phyloP scores from a whole-genome alignment of 1,140 invertebrate genomes.

The Drosophila malerkotliana region DNA sequence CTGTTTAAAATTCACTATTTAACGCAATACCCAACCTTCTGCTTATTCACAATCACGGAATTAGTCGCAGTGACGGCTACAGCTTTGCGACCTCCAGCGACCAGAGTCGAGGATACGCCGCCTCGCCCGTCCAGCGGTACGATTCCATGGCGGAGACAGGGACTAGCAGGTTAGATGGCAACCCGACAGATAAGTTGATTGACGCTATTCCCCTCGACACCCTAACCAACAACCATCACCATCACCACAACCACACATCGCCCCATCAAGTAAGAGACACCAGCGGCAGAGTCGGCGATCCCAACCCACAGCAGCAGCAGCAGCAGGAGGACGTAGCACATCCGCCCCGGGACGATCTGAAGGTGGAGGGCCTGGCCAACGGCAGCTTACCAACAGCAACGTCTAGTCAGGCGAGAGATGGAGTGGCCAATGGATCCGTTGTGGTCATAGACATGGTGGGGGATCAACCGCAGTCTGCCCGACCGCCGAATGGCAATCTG shows the following conservation, averaged over 20 bases:
- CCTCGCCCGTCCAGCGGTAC: conserved; percentile 86
- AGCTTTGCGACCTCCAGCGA: conserved; percentile 92
- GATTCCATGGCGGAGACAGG: conserved; percentile 94
- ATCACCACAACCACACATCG: conserved; percentile 50
- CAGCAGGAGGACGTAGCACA: neutral
- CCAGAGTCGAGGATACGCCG: conserved; percentile 85
- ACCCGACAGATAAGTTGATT: conserved; percentile 80
- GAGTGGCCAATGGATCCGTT: neutral
- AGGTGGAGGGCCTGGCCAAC: conserved; percentile 33
- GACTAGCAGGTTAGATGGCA: conserved; percentile 87
- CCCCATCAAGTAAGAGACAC: conserved; percentile 57
- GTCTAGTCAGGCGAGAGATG: conserved; percentile 40
- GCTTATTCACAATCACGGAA: conserved; percentile 77
- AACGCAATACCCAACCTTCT: conserved; percentile 67
- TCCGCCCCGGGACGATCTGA: conserved; percentile 16
- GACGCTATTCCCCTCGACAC: conserved; percentile 52
- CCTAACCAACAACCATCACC: conserved; percentile 36
- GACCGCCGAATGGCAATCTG: conserved; percentile 27
- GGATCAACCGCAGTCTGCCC: conserved; percentile 24
- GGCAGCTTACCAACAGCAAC: conserved; percentile 18
- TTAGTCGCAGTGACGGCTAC: conserved; percentile 95
- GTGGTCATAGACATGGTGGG: conserved; percentile 57
- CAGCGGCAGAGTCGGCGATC: neutral
- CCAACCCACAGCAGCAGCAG: neutral
- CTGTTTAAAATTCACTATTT: conserved; percentile 62